A percentile compares a stretch with the other conserved stretches of the same genome.
phyloP scores from a whole-genome alignment of 2,888 invertebrate species.

The Cephus spinipes region DNA sequence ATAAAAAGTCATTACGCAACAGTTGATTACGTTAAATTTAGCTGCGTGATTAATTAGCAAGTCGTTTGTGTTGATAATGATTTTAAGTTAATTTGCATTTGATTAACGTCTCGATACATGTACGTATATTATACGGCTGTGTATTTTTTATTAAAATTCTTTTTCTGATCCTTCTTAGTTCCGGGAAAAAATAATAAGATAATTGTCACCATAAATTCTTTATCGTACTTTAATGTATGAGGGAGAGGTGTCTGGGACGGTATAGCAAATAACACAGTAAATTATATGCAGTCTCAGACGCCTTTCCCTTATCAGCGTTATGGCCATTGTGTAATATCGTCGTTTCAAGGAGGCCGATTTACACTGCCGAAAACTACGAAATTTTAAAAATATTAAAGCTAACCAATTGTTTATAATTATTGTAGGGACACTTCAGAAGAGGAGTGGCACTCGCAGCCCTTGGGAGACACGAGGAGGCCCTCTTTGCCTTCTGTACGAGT shows the following conservation, averaged over 20 bases:
- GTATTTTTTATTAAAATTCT: background rate
- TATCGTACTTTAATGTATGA: background rate
- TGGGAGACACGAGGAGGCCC: constrained; percentile 71
- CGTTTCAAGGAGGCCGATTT: background rate
- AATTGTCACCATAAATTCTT: background rate
- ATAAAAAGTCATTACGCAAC: background rate
- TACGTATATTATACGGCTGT: no score
- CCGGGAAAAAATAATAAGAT: background rate
- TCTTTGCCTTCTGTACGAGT: constrained; percentile 70
- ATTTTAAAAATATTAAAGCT: background rate
- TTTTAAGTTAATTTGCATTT: background rate
- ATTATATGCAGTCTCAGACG: no score
- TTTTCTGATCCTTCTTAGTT: background rate
- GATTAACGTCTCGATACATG: background rate
- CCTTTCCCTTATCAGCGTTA: background rate
- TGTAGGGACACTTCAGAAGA: constrained; percentile 71
- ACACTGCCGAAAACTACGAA: background rate
- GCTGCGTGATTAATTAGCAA: background rate
- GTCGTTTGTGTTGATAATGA: background rate
- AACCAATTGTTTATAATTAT: constrained; percentile 16
- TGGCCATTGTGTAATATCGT: background rate
- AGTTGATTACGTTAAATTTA: background rate
- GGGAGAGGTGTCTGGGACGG: no score
- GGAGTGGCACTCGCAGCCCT: constrained; percentile 70
- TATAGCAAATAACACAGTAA: no score